Evolutionary conservation across 2,797 vertebrate genomes (phyloP), one percentile per base, ranked within the genome.

Genomic region (Microhierax caerulescens): DNA sequence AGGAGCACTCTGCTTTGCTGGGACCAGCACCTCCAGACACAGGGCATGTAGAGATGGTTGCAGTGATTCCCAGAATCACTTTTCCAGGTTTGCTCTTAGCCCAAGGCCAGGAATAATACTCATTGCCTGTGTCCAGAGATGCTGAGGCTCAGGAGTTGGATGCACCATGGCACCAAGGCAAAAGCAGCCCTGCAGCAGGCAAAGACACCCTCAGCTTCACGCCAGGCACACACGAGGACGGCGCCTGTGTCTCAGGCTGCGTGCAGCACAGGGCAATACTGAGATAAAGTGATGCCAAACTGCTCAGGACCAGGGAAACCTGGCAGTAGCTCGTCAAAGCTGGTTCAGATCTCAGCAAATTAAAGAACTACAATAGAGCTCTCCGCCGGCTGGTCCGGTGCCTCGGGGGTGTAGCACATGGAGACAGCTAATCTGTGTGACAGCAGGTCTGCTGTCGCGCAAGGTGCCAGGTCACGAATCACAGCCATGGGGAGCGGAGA

Each of bases 1-100:
- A 53, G 47, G 20, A 79, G n/a, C 17, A 3, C 16, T 32, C 22
- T 19, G 37, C 69, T 56, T 17, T 36, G 41, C 25, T 80, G 51
- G 50, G n/a, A 56, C 39, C 36, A 36, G 39, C 23, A 36, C 9
- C 27, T 63, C 48, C 67, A 78, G 36, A 7, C 59, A 70, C 12
- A 10, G 23, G 23, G 10, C 47, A 15, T 0, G 1, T 24, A 16
- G 28, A 30, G 47, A 14, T 13, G 36, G 11, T 27, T 48, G 13
- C 77, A 57, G 21, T 5, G 14, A 87, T 50, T 30, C 59, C 68
- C 47, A 24, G 18, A 72, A 30, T 10, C 3, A 3, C 24, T 93
- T 74, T 32, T 75, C 69, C 43, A 67, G 68, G 13, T 16, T 90
- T 45, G 14, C 16, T 30, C 1, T 87, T 34, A 53, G 37, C 60